A percentile compares a stretch with the other conserved stretches of the same genome.
Evolutionary conservation across 2,113 vertebrate species (phyloP).

Genomic region (Atrichornis clamosus): DNA sequence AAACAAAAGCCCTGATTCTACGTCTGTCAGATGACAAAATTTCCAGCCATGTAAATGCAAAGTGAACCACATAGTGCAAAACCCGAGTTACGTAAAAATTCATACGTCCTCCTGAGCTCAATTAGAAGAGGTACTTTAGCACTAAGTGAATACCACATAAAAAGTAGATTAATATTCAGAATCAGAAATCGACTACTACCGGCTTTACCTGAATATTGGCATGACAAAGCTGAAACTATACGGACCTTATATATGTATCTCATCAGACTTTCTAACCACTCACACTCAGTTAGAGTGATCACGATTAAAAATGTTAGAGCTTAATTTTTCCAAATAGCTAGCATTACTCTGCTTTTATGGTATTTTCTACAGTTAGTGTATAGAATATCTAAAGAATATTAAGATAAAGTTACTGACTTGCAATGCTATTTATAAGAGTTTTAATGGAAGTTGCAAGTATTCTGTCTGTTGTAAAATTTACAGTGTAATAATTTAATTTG

Average conservation of each 20-base stretch:
- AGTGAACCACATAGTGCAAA: neutral
- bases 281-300: neutral
- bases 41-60: neutral
- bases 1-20: neutral
- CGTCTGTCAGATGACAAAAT: neutral
- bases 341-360: neutral
- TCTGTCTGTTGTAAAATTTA: neutral
- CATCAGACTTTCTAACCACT: neutral
- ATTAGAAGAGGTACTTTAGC: neutral
- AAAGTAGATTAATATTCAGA: neutral
- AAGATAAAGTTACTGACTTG: neutral
- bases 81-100: neutral
- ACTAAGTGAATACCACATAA: neutral
- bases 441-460: neutral
- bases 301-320: neutral
- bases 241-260: neutral
- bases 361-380: neutral
- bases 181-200: neutral
- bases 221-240: neutral
- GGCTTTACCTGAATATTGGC: neutral
- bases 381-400: neutral
- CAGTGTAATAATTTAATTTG: neutral
- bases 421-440: neutral
- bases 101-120: neutral
- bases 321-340: neutral